Evolutionary conservation across 2,113 vertebrate species (phyloP).

Genomic region (Ageneiosus marmoratus): DNA sequence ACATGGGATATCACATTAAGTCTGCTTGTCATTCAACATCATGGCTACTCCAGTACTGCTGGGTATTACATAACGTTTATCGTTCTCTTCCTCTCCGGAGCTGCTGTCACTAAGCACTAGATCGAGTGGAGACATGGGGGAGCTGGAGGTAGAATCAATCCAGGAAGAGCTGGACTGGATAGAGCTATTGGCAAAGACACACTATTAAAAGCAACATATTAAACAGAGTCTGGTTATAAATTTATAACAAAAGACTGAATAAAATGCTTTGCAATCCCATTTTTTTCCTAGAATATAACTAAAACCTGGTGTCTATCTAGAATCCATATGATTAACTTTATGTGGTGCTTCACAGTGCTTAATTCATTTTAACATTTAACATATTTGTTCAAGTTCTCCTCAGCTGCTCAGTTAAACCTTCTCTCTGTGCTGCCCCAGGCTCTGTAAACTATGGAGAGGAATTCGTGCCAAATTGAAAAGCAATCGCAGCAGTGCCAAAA

Average conservation of each 20-base stretch:
- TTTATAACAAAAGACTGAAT: neutral
- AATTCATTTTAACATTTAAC: neutral
- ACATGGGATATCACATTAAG: slow-evolving; percentile 22
- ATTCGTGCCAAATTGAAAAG: too few relatives aligned
- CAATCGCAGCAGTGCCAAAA: too few relatives aligned
- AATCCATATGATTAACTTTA: neutral
- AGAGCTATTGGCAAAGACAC: neutral
- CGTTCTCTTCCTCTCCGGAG: neutral
- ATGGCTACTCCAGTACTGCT: neutral
- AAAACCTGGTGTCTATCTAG: neutral
- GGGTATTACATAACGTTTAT: slow-evolving; percentile 14
- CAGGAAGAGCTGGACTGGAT: neutral
- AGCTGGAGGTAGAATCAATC: slow-evolving; percentile 14
- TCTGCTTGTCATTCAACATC: slow-evolving; percentile 19
- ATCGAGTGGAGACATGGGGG: neutral
- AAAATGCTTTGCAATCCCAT: neutral
- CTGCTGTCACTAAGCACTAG: neutral
- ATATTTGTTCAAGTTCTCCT: neutral
- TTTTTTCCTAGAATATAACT: neutral
- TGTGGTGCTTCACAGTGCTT: neutral
- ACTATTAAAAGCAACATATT: neutral
- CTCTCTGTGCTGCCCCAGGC: neutral
- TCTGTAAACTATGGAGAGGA: neutral
- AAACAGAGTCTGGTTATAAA: neutral
- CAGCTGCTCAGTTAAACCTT: neutral